Evolutionary conservation across 2,113 vertebrate species (phyloP).

Genomic region (Callithrix jacchus): DNA sequence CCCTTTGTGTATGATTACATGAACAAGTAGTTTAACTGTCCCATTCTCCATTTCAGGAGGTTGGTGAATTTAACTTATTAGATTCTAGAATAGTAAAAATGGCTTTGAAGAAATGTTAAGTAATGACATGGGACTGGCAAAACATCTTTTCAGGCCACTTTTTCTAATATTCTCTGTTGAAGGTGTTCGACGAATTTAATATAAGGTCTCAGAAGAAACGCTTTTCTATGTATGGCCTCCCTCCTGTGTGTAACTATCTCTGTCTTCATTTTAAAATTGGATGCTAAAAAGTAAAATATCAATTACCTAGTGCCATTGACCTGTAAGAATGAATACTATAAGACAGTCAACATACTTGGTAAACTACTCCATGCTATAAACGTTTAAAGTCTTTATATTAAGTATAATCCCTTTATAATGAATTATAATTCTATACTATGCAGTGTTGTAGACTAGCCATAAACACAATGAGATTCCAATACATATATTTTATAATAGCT

Average conservation of each 20-base stretch:
- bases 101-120: not conserved
- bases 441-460: not conserved
- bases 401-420: not conserved
- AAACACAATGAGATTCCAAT: not conserved
- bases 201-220: not conserved
- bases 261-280: not conserved
- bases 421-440: not conserved
- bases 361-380: not conserved
- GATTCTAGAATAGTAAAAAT: not conserved
- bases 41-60: not conserved
- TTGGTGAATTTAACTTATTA: not conserved
- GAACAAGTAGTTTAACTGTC: not conserved
- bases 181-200: not conserved
- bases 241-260: not conserved
- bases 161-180: not conserved
- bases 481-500: not conserved
- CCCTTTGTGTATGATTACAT: not conserved
- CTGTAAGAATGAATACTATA: not conserved
- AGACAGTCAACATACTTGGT: not conserved
- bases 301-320: not conserved
- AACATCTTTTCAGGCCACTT: not conserved
- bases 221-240: not conserved
- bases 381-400: not conserved
- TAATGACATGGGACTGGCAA: not conserved
- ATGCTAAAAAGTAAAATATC: not conserved